Evolutionary conservation across 2,113 vertebrate species (phyloP).

Genomic region (Panthera uncia): DNA sequence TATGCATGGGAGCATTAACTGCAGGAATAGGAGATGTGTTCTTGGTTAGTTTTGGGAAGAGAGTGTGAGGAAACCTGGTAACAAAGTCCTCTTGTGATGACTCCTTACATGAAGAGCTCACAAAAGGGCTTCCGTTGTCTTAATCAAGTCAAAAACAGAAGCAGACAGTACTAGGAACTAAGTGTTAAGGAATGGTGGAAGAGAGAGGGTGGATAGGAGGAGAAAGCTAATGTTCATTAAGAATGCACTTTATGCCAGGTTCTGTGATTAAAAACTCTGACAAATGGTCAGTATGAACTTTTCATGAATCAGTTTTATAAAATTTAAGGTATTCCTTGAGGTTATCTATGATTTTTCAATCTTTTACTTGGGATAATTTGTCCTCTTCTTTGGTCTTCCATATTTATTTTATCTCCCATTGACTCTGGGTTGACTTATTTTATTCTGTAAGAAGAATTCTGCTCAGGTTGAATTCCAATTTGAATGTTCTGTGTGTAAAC

Average conservation of each 20-base stretch:
- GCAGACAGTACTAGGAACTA: neutral
- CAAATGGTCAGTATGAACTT: neutral
- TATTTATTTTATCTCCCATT: conserved; percentile 22
- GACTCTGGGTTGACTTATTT: conserved; percentile 5
- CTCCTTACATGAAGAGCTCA: neutral
- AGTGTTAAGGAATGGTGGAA: neutral
- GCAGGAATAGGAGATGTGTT: neutral
- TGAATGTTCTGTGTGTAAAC: neutral
- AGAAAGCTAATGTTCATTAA: neutral
- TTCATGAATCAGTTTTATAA: neutral
- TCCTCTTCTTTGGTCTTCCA: neutral
- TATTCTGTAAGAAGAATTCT: conserved; percentile 12
- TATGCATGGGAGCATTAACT: neutral
- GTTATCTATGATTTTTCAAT: neutral
- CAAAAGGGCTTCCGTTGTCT: neutral
- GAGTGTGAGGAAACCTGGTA: neutral
- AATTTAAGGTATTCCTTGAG: neutral
- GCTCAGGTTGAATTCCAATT: neutral
- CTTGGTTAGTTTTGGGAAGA: neutral
- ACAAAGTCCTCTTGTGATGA: neutral
- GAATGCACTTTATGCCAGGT: neutral
- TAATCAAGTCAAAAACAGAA: neutral
- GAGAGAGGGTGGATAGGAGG: neutral
- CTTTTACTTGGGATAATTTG: conserved; percentile 16
- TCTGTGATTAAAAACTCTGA: neutral